Conservation (phyloP, 2,113 vertebrate genomes). For the Triplophysa tibetana region DNA sequence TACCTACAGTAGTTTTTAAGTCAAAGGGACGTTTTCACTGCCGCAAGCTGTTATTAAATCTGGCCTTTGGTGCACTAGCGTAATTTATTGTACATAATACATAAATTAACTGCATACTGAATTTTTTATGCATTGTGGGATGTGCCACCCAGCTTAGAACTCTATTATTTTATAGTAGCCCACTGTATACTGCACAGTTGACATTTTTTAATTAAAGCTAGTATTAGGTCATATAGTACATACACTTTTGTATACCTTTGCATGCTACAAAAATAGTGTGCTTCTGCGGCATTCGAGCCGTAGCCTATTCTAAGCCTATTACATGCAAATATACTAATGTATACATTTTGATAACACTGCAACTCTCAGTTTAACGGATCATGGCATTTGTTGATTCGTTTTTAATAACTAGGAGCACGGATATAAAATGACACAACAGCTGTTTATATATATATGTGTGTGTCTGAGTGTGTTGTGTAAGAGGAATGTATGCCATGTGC, state of each 20-base stretch:
- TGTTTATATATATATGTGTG: constrained; percentile 26
- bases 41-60: too few relatives aligned
- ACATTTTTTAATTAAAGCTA: too few relatives aligned
- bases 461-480: neutral
- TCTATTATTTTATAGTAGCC: too few relatives aligned
- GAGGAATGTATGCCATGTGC: constrained; percentile 34
- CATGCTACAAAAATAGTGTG: neutral
- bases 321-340: neutral
- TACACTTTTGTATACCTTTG: neutral
- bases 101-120: too few relatives aligned
- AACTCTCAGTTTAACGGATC: constrained; percentile 18
- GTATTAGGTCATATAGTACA: too few relatives aligned
- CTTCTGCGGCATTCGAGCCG: neutral
- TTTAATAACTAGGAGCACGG: constrained; percentile 5
- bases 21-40: too few relatives aligned
- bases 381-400: constrained; percentile 20
- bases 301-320: neutral
- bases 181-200: too few relatives aligned
- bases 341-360: neutral
- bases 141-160: too few relatives aligned
- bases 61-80: too few relatives aligned
- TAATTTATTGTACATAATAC: too few relatives aligned
- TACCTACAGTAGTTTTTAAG: too few relatives aligned
- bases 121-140: too few relatives aligned
- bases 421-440: constrained; percentile 32